Evolutionary conservation across 2,797 vertebrate species (phyloP), one percentile per base, ranked within the genome.

Genomic region (Sebastes aleutianus): DNA sequence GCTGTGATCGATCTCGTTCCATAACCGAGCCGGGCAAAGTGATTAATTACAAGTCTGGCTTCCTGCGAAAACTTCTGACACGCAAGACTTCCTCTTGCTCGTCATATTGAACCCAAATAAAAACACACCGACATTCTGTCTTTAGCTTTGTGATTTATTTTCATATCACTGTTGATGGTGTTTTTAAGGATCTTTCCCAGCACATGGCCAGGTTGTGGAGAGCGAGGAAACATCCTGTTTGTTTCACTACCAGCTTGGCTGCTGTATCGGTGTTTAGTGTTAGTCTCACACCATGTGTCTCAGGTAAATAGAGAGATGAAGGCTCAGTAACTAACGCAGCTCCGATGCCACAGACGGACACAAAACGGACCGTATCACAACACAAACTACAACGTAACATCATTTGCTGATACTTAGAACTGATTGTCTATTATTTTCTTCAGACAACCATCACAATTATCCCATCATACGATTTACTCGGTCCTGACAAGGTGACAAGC

Each of bases 241-340:
- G 64, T 63, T 27, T 66, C 7, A 9, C 32, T 24, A 13, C 69
- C 22, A 27, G 47, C 69, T 69, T 57, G 57, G 67, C 67, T 56
- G 47, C 63, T 18, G 53, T 7, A 10, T 67, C 31, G 7, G 61
- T 58, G 36, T 82, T 82, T 50, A 54, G 59, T 71, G 26, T 77
- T 62, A 8, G 47, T 67, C 22, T 68, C 22, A 56, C 72, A 14
- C 26, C 24, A 12, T 31, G 29, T 6, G 10, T 79, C 72, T 75
- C 70, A 50, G 70, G 62, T 85, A 72, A 71, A 78, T 6, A 61
- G 11, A 73, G 43, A 64, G 59, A 57, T 53, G 75, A 76, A 16
- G 56, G 67, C 57, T 65, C 57, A 50, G 27, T 8, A 14, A 43
- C 57, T 64, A 62, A 75, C 54, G 65, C 64, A 67, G 56, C 61